Evolutionary conservation across 2,888 invertebrate genomes (phyloP).

Genomic region (Drosophila paranaensis): DNA sequence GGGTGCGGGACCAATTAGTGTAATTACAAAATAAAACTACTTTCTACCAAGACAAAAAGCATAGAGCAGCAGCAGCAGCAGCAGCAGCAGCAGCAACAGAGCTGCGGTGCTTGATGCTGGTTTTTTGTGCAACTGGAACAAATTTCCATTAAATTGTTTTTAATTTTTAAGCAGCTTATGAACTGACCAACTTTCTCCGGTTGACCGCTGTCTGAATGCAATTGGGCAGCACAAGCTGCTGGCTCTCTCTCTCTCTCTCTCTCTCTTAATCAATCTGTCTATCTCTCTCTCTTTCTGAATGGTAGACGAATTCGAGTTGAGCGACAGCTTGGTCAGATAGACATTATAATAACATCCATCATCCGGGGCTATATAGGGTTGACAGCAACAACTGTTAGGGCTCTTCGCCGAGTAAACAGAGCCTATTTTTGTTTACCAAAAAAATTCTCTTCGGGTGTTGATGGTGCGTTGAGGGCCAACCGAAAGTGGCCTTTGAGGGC

Average conservation of each 20-base stretch:
- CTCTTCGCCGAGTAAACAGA: slow-evolving; percentile 63
- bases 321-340: slow-evolving; percentile 33
- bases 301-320: slow-evolving; percentile 45
- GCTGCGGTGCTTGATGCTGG: slow-evolving; percentile 3
- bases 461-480: slow-evolving; percentile 62
- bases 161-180: slow-evolving; percentile 63
- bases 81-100: slow-evolving; percentile 14
- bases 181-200: slow-evolving; percentile 37
- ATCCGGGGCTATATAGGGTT: slow-evolving; percentile 54
- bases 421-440: slow-evolving; percentile 65
- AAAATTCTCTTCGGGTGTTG: slow-evolving; percentile 37
- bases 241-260: neutral
- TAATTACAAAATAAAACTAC: slow-evolving; percentile 60
- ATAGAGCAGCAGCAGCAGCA: slow-evolving; percentile 3
- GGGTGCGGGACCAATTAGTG: slow-evolving; percentile 57
- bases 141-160: slow-evolving; percentile 63
- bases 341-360: slow-evolving; percentile 76
- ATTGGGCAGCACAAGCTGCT: neutral
- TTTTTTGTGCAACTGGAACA: slow-evolving; percentile 11
- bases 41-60: slow-evolving; percentile 17
- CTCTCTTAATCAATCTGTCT: neutral
- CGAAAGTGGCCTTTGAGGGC: slow-evolving; percentile 66
- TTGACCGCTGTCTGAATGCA: slow-evolving; percentile 18
- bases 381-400: slow-evolving; percentile 53
- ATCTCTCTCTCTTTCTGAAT: slow-evolving; percentile 1